Evolutionary conservation across 2,797 vertebrate species (phyloP), one percentile per base, ranked within the genome.

Genomic region (Gymnoscopelus microlampas): DNA sequence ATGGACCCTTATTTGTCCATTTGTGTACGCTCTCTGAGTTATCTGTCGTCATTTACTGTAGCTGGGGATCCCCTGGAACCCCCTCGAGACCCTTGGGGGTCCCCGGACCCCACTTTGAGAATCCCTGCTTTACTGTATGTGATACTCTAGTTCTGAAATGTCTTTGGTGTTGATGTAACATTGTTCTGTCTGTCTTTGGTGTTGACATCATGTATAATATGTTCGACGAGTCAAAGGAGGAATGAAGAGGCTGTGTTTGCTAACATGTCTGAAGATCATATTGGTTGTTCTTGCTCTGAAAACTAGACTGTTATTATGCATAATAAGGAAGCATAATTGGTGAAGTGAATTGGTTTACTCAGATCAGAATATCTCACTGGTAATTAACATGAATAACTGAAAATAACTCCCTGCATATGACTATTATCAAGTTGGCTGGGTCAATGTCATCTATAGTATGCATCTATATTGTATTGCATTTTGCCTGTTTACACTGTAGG

Each of bases 131-230:
- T 10, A n/a, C n/a, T n/a, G n/a, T n/a, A 19, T 12, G 61, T 50
- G 74, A 82, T 81, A 53, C 74, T 74, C 61, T 63, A 79, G 79
- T 82, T 84, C 49, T 72, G 73, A 54, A 70, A 51, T 54, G 44
- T 39, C 32, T 35, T 35, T 35, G 32, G 32, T 35, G 32, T 35
- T 35, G 5, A 35, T 35, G 32, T 35, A 35, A 35, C 32, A 6
- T 35, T 35, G 32, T 35, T 5, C 32, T 35, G 32, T 6, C 26
- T 54, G 44, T 39, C 32, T 35, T 35, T 35, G 32, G 32, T 35
- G 32, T 35, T 35, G 5, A 35, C 26, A 29, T 35, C 32, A 35
- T 35, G 5, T 35, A 32, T 32, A 1, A 0, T 32, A 32, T 32
- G 29, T 32, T 32, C 5, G 29, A 32, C 19, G 19, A 19, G 29